phyloP scores from a whole-genome alignment of 2,797 vertebrate species.

The Distichodus sexfasciatus region DNA sequence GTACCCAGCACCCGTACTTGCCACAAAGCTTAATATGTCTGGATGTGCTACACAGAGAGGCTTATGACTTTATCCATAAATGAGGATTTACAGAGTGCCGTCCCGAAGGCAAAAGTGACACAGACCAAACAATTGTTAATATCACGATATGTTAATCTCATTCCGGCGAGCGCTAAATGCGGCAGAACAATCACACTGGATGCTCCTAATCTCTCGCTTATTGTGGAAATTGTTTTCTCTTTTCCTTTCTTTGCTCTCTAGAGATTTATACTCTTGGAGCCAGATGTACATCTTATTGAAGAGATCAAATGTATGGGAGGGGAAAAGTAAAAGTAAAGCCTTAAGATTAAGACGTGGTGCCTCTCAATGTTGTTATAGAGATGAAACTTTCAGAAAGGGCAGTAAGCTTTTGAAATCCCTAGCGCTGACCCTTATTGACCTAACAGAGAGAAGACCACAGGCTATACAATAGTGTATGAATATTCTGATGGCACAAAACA shows the following conservation, averaged over 20 bases:
- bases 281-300: constrained; percentile 57
- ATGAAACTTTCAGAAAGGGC: constrained; percentile 58
- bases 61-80: constrained; percentile 60
- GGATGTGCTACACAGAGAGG: constrained; percentile 51
- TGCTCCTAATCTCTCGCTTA: constrained; percentile 58
- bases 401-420: constrained; percentile 32
- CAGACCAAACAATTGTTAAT: constrained; percentile 54
- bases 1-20: constrained; percentile 36
- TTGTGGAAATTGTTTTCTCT: constrained; percentile 64
- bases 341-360: constrained; percentile 64
- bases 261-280: constrained; percentile 61
- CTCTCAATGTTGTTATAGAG: constrained; percentile 70
- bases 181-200: constrained; percentile 52
- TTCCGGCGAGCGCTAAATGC: constrained; percentile 61
- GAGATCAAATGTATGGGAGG: constrained; percentile 23
- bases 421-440: constrained; percentile 5
- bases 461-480: too few relatives aligned
- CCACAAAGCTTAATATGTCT: constrained; percentile 55
- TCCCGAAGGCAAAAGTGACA: constrained; percentile 60
- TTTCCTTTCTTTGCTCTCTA: constrained; percentile 59
- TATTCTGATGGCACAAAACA: too few relatives aligned
- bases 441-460: not conserved
- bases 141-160: constrained; percentile 60
- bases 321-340: constrained; percentile 53
- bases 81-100: constrained; percentile 65